These are phyloP conservation scores for Crotophaga sulcirostris DNA, from an alignment of 2,113 vertebrate genomes.

Conservation along the genomic window DNA sequence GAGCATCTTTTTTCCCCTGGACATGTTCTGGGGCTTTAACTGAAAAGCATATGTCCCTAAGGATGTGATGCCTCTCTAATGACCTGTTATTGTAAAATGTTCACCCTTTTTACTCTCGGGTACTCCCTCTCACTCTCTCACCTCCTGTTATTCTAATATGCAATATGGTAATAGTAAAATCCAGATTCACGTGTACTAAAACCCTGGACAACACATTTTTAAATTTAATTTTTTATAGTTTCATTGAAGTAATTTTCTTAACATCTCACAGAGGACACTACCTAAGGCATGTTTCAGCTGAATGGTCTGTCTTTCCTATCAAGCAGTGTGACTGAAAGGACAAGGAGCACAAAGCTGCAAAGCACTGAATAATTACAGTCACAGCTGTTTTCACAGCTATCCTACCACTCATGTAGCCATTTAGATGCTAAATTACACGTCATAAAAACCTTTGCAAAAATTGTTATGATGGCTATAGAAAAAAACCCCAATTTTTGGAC, in stretches of 20 bases:
- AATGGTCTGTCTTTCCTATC: not conserved
- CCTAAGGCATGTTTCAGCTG: not conserved
- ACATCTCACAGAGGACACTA: not conserved
- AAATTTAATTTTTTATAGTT: not conserved
- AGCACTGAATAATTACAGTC: not conserved
- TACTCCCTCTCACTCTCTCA: not conserved
- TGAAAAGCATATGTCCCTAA: not conserved
- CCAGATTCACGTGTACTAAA: not conserved
- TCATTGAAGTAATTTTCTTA: not conserved
- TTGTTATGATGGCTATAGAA: not conserved
- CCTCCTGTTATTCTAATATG: not conserved
- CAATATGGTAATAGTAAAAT: not conserved
- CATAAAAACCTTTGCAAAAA: not conserved
- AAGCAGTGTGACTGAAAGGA: not conserved
- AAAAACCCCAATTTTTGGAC: not conserved
- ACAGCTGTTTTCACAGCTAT: not conserved
- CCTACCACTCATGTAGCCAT: not conserved
- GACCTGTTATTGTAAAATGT: not conserved
- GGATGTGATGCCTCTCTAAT: not conserved
- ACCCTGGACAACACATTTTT: not conserved
- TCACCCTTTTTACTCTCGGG: accelerated
- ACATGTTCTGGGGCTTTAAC: not conserved
- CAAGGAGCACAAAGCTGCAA: not conserved
- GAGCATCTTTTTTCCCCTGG: not conserved
- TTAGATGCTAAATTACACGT: not conserved